These are phyloP conservation scores for Calidris pygmaea DNA, from an alignment of 2,113 vertebrate species.

Conservation along the genomic window DNA sequence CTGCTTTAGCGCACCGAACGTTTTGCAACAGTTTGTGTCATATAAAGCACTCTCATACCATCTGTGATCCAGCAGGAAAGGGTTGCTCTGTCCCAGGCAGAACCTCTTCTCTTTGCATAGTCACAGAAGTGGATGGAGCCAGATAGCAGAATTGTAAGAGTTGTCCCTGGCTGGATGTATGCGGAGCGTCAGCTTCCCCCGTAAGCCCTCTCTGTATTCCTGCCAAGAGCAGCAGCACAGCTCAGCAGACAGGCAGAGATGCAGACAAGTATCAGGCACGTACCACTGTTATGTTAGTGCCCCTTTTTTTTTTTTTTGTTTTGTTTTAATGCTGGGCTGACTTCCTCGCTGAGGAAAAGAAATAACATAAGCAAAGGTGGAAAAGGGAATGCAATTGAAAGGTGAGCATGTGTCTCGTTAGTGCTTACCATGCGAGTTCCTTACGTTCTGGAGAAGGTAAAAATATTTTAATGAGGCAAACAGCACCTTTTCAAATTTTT, in stretches of 20 bases:
- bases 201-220: neutral
- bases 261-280: neutral
- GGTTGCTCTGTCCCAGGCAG: neutral
- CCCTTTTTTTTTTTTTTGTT: neutral
- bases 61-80: neutral
- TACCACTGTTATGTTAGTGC: neutral
- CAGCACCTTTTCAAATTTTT: neutral
- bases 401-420: neutral
- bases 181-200: neutral
- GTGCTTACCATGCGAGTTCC: accelerated
- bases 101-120: neutral
- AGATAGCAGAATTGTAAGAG: neutral
- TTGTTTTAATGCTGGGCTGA: neutral
- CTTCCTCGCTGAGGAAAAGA: neutral
- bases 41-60: neutral
- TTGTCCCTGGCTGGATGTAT: neutral
- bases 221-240: neutral
- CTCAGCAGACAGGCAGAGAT: neutral
- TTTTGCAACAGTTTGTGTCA: neutral
- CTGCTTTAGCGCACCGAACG: neutral
- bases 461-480: neutral
- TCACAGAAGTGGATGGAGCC: neutral
- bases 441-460: neutral
- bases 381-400: neutral
- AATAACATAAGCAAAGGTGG: neutral